phyloP scores from a whole-genome alignment of 2,113 vertebrate genomes.

The Jacana jacana region DNA sequence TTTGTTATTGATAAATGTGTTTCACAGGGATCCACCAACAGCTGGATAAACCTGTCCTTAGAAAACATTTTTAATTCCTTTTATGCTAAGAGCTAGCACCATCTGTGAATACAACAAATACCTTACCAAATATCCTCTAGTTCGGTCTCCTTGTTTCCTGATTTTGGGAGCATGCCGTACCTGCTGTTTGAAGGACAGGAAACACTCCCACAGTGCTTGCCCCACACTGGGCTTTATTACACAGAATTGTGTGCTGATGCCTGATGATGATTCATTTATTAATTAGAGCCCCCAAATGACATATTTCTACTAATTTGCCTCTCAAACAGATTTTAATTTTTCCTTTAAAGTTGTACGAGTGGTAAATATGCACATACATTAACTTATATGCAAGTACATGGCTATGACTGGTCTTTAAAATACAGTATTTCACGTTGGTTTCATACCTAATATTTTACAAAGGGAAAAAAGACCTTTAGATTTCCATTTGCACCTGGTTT shows the following conservation, averaged over 20 bases:
- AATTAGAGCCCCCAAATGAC: not conserved
- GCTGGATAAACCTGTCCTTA: not conserved
- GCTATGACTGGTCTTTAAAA: not conserved
- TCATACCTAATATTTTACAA: not conserved
- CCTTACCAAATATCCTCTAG: not conserved
- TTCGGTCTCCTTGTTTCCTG: not conserved
- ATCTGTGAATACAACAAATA: not conserved
- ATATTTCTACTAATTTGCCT: not conserved
- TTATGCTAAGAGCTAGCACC: not conserved
- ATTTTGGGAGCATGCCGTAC: not conserved
- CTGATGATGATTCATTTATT: not conserved
- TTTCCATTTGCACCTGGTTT: not conserved
- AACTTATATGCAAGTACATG: not conserved
- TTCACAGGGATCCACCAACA: not conserved
- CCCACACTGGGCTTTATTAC: not conserved
- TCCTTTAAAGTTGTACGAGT: not conserved
- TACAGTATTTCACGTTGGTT: not conserved
- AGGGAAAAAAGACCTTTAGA: not conserved
- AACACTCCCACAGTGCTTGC: not conserved
- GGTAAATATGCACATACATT: not conserved
- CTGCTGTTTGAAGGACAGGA: not conserved
- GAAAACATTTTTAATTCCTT: not conserved
- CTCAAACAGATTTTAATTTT: not conserved
- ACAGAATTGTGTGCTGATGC: not conserved
- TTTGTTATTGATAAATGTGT: not conserved